phyloP scores from a whole-genome alignment of 1,140 invertebrate species.

The Cydia amplana region DNA sequence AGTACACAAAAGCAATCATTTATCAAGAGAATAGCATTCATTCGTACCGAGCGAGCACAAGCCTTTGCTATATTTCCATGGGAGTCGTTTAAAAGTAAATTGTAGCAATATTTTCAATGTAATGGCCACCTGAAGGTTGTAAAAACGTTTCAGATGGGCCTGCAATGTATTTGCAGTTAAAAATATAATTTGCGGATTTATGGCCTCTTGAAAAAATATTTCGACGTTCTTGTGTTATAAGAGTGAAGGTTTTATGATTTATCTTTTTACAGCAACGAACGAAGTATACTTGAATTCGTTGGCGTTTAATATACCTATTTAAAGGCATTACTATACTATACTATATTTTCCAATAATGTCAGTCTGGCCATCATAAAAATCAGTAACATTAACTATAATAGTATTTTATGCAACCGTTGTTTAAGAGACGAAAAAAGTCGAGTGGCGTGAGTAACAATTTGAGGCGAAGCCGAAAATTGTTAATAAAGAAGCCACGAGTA shows the following conservation, averaged over 20 bases:
- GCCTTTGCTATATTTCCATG: constrained; percentile 20
- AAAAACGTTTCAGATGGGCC: constrained; percentile 31
- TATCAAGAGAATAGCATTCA: constrained; percentile 28
- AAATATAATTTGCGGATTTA: constrained; percentile 30
- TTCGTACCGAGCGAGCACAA: constrained; percentile 7
- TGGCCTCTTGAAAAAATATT: constrained; percentile 25
- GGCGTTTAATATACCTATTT: neutral
- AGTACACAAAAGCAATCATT: constrained; percentile 18
- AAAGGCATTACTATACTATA: no score
- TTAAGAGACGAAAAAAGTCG: no score
- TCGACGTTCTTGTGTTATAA: neutral
- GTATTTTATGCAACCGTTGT: no score
- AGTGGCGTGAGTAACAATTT: no score
- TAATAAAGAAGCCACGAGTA: no score
- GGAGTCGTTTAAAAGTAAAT: constrained; percentile 32
- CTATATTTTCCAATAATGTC: no score
- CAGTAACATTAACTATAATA: no score
- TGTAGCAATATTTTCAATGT: constrained; percentile 32
- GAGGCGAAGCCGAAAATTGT: no score
- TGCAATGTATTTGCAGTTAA: constrained; percentile 29
- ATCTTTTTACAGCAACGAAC: neutral
- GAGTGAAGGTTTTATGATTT: constrained; percentile 24
- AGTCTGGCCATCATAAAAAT: no score
- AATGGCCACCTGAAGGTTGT: constrained; percentile 30
- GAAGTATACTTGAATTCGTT: neutral